Conservation (phyloP, 2,797 vertebrate species). For the Sebastes elongatus region DNA sequence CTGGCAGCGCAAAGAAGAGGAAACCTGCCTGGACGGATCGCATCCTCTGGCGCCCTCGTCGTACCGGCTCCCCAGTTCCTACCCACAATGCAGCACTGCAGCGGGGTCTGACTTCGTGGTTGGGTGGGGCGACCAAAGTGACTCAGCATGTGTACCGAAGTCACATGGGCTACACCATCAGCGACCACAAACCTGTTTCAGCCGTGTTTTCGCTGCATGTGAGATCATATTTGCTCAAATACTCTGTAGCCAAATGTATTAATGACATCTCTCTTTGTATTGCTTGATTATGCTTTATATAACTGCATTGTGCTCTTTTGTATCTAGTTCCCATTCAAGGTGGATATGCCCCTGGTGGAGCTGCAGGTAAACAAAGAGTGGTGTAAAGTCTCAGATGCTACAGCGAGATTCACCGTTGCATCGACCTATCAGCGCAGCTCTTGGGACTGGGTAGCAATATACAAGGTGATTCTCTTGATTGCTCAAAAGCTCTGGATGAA, state of each 20-base stretch:
- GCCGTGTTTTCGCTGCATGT: constrained; percentile 92
- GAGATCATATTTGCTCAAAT: constrained; percentile 49
- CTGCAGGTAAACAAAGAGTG: constrained; percentile 92
- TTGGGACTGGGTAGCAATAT: constrained; percentile 99
- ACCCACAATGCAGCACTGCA: constrained; percentile 83
- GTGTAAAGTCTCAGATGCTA: constrained; percentile 89
- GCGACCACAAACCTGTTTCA: constrained; percentile 97
- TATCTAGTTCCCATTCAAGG: constrained; percentile 89
- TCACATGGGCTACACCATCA: constrained; percentile 95
- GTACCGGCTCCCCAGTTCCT: constrained; percentile 81
- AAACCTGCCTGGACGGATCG: constrained; percentile 99
- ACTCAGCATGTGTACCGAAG: constrained; percentile 91
- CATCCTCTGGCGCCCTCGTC: constrained; percentile 95
- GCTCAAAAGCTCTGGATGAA: background rate
- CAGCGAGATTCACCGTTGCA: constrained; percentile 87
- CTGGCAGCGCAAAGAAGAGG: constrained; percentile 91
- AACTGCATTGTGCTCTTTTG: background rate
- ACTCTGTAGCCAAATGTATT: background rate
- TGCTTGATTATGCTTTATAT: background rate
- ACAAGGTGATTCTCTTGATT: constrained; percentile 82
- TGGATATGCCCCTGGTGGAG: constrained; percentile 87
- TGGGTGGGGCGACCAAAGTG: constrained; percentile 85
- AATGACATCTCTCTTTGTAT: background rate
- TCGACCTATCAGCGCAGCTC: constrained; percentile 91
- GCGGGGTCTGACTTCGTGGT: constrained; percentile 80